Base-by-base conservation (phyloP, 2,888 invertebrate species). In the Spodoptera picta region DNA sequence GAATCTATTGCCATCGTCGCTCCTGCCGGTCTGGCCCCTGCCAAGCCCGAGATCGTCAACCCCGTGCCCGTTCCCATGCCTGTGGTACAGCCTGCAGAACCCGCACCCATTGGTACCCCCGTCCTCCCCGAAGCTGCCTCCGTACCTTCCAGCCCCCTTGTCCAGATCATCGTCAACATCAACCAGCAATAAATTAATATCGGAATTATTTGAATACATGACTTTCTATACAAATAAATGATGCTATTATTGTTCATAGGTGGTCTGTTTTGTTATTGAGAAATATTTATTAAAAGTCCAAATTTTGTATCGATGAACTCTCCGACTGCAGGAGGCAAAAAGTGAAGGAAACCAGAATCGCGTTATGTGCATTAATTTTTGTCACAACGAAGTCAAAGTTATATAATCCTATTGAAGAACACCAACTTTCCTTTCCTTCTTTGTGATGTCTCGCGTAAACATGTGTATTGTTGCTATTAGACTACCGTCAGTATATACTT, bases 241-340 rank as follows among this genome's bases (percentile, higher is more conserved):
- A 11, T 2, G 19, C 7, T 14, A 9, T 41, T 4, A n/a, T 44
- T 10, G 9, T 23, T 14, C 36, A 36, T 24, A 12, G 12, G 0
- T 10, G 0, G 2, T 24, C 5, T 45, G 14, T 52, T 48, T 60
- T n/a, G 5, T 9, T 51, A 51, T 36, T 3, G 4, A 1, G 27
- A 19, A 1, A 19, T 19, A 19, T 27, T 27, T 27, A 27, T 27
- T 27, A 3, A 27, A 19, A 19, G 19, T 19, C 19, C n/a, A n/a
- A n/a, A 88, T 86, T 89, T 88, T 86, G 84, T 87, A 89, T 88
- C 85, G 84, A 85, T 88, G 77, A 79, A 79, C 65, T 73, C 68
- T 60, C 49, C 45, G 43, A 41, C 52, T 55, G 66, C 67, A 49
- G 51, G 59, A 47, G 49, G 51, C 51, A 58, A 62, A 56, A 62